Base-by-base conservation (phyloP, 2,113 vertebrate species). In the Catharus minimus region DNA sequence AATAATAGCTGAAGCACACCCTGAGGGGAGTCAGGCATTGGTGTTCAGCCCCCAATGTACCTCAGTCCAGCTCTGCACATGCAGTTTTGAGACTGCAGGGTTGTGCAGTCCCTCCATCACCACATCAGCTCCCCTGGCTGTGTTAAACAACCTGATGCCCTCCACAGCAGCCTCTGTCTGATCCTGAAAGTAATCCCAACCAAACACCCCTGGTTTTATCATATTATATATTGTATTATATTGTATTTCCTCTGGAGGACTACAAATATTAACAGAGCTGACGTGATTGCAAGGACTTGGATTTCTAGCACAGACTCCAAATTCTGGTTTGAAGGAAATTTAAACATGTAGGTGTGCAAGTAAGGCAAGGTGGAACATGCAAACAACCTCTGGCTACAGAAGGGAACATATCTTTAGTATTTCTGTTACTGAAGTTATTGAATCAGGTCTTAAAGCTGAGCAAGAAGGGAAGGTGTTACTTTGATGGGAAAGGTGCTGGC, bases 391-490 rank as follows among this genome's bases (percentile, higher is more conserved):
- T 81, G 36, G 56, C 38, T 32, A 46, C 41, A 46, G 66, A 62
- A 56, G 23, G 46, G 58, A 79, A 43, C 43, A 80, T 3, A 73
- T 39, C 36, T 78, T 44, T 24, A 67, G 27, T 49, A 39, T 73
- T 76, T 89, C 32, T 61, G 38, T 87, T 89, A 52, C 27, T 69
- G 32, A 87, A 91, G 47, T 36, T 75, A 58, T 12, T 74, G 71
- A 74, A 80, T 76, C 66, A 56, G 47, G 24, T 75, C 82, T 89
- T 75, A 77, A 74, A 89, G 77, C 15, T 64, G 65, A 91, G 86
- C 71, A 80, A 87, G 90, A 92, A 93, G 52, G 57, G 39, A 95
- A 92, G 88, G 81, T 90, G 69, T 82, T 82, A 74, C 44, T 91
- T 73, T 67, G 82, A 86, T 60, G 73, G 46, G 89, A 83, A 92